These are phyloP conservation scores for Capra hircus DNA, from an alignment of 2,113 vertebrate genomes.

Conservation along the genomic window DNA sequence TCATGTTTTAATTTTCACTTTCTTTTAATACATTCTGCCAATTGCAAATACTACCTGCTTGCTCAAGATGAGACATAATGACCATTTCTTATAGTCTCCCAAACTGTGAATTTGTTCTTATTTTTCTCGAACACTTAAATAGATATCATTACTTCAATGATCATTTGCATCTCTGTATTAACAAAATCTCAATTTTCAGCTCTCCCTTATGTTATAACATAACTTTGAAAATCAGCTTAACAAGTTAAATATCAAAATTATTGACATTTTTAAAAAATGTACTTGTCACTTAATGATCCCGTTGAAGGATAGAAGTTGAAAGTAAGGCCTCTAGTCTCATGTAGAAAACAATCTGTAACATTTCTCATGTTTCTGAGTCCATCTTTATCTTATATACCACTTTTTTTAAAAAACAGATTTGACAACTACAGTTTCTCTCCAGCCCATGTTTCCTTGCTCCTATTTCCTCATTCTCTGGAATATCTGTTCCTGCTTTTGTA, in stretches of 20 bases:
- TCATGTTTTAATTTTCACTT: background rate
- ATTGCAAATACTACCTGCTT: background rate
- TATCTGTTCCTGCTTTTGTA: background rate
- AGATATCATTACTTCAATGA: background rate
- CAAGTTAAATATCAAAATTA: background rate
- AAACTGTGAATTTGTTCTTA: background rate
- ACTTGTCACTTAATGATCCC: background rate
- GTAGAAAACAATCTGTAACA: background rate
- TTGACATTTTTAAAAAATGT: background rate
- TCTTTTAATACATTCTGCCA: background rate
- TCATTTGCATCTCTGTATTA: background rate
- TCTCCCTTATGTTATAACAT: background rate
- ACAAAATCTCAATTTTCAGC: background rate
- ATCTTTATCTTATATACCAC: background rate
- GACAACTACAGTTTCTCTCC: background rate
- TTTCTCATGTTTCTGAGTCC: background rate
- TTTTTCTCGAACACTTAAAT: background rate
- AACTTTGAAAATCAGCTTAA: background rate
- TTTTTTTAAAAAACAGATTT: background rate
- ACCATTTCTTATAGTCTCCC: slow-evolving; percentile 21
- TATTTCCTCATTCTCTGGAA: background rate
- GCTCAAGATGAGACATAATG: no score
- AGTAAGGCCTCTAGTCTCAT: background rate
- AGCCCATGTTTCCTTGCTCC: background rate
- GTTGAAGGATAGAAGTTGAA: rapidly evolving